phyloP scores from a whole-genome alignment of 2,113 vertebrate genomes.

The Chrysochloris asiatica region DNA sequence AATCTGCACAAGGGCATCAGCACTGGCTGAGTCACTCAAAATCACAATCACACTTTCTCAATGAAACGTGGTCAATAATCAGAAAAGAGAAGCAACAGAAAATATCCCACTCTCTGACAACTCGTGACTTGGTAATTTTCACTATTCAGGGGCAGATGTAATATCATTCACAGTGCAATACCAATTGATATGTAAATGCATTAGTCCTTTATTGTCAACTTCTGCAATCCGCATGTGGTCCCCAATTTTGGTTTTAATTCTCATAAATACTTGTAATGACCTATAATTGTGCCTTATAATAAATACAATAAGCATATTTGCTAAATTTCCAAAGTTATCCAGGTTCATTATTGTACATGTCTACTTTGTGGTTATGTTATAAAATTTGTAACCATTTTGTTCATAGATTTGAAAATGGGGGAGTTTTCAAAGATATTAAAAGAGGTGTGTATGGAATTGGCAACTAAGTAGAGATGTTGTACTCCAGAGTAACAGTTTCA shows the following conservation, averaged over 20 bases:
- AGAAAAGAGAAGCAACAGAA: background rate
- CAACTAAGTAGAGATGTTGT: constrained; percentile 39
- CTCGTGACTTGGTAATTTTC: background rate
- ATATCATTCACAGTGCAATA: background rate
- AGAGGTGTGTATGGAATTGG: constrained; percentile 24
- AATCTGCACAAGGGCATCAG: background rate
- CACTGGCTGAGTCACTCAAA: background rate
- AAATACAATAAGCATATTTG: background rate
- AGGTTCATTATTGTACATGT: background rate
- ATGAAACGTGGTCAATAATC: background rate
- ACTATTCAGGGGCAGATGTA: background rate
- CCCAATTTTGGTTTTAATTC: background rate
- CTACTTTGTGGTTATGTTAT: background rate
- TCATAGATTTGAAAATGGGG: background rate
- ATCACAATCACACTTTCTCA: no score
- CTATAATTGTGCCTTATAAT: background rate
- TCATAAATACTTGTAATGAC: background rate
- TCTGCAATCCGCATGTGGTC: background rate
- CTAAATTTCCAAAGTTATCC: background rate
- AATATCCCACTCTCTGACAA: background rate
- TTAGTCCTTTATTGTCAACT: background rate
- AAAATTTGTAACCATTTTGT: constrained; percentile 12
- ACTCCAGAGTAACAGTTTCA: constrained; percentile 51
- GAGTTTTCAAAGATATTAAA: background rate
- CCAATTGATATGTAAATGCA: background rate